Conservation (phyloP, 2,797 vertebrate genomes). For the Paramormyrops hopkinsi region DNA sequence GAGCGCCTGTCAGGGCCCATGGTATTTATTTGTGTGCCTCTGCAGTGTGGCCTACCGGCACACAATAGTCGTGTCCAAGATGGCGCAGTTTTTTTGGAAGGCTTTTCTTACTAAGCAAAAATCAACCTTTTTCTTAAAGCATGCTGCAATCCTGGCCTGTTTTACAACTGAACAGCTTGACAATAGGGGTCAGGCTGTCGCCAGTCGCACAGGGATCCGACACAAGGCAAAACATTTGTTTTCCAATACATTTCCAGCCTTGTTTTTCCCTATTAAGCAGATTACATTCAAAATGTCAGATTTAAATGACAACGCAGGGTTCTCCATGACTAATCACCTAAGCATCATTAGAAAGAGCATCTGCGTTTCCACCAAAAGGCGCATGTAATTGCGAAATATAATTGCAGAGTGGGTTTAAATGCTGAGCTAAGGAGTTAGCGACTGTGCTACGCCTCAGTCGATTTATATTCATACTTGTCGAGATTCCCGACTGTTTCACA, state of each 20-base stretch:
- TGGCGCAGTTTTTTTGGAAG: background rate
- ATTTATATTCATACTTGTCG: background rate
- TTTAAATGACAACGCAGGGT: background rate
- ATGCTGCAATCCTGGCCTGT: background rate
- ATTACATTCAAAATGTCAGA: background rate
- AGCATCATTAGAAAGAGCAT: background rate
- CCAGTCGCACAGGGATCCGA: background rate
- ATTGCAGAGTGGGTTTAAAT: slow-evolving; percentile 1
- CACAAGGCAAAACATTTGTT: background rate
- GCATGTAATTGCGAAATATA: background rate
- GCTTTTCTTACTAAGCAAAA: background rate
- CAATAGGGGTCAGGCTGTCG: background rate
- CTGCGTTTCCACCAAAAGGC: background rate
- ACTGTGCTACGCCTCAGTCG: background rate
- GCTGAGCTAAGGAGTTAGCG: background rate
- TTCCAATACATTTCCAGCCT: background rate
- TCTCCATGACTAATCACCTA: slow-evolving; percentile 4
- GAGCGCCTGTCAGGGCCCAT: background rate
- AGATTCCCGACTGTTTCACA: background rate
- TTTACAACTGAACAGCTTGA: background rate
- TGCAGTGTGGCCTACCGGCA: background rate
- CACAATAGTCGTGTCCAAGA: background rate
- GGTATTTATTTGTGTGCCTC: background rate
- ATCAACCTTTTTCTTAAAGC: background rate
- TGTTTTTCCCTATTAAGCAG: background rate